Evolutionary conservation across 2,113 vertebrate genomes (phyloP).

Genomic region (Otus sunia): DNA sequence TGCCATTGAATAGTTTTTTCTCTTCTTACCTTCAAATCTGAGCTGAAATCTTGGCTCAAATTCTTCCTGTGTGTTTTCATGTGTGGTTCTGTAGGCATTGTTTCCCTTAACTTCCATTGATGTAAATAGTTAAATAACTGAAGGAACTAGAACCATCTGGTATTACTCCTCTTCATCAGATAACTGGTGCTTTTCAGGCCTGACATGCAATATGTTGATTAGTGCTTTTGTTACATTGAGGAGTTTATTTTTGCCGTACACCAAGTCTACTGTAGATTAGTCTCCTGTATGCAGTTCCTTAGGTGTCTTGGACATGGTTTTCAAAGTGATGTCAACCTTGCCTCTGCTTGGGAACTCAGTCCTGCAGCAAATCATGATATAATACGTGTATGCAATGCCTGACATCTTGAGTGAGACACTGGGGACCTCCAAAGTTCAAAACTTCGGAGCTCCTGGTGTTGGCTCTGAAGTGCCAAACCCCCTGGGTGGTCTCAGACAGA

Average conservation of each 20-base stretch:
- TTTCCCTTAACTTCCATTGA: background rate
- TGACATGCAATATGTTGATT: constrained; percentile 16
- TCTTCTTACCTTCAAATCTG: background rate
- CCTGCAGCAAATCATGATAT: background rate
- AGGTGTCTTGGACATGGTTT: background rate
- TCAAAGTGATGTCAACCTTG: constrained; percentile 14
- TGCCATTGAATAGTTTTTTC: background rate
- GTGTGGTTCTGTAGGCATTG: background rate
- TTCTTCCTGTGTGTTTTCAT: background rate
- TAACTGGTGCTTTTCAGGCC: background rate
- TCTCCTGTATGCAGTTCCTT: background rate
- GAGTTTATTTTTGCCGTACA: background rate
- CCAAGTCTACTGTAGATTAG: background rate
- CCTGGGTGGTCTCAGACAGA: background rate
- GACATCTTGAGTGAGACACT: background rate
- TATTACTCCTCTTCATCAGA: constrained; percentile 3
- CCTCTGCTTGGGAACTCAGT: background rate
- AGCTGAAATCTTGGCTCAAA: background rate
- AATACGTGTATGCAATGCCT: background rate
- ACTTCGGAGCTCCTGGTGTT: background rate
- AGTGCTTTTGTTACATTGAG: constrained; percentile 32
- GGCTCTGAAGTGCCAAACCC: background rate
- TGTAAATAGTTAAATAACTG: background rate
- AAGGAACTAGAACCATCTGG: background rate
- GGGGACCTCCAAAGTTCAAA: background rate